A percentile compares a stretch with the other conserved stretches of the same genome.
These are phyloP conservation scores for Cryptosula pallasiana DNA, from an alignment of 2,888 invertebrate genomes.

Conservation along the genomic window DNA sequence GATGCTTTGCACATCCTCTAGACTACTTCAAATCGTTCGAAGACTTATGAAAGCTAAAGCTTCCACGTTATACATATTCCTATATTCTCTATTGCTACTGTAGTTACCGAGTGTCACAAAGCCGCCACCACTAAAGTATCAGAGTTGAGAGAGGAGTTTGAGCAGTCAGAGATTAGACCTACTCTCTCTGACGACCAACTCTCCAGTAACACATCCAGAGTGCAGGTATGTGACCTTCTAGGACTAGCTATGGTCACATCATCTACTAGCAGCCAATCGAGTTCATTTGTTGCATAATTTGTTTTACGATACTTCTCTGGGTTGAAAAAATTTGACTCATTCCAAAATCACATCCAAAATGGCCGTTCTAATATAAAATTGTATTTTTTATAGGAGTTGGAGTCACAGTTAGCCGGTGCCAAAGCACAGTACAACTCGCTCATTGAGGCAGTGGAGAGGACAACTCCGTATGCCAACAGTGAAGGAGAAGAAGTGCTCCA, in stretches of 20 bases:
- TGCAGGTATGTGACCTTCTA: slow-evolving; percentile 9
- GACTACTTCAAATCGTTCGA: too few relatives aligned
- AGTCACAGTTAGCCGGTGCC: neutral
- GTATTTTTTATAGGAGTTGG: slow-evolving; percentile 6
- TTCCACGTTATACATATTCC: too few relatives aligned
- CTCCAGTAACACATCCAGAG: neutral
- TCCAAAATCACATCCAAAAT: too few relatives aligned
- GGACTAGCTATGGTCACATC: too few relatives aligned
- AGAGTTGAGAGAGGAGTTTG: neutral
- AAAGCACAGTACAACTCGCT: slow-evolving; percentile 3
- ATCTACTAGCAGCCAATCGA: too few relatives aligned
- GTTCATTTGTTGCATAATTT: too few relatives aligned
- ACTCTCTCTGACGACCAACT: slow-evolving; percentile 9
- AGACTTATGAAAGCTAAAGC: too few relatives aligned
- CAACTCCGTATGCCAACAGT: slow-evolving; percentile 1
- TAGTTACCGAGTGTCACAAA: slow-evolving; percentile 10
- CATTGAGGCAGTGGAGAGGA: neutral
- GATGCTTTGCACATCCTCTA: too few relatives aligned
- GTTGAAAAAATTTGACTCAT: too few relatives aligned
- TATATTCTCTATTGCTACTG: too few relatives aligned
- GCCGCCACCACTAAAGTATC: neutral
- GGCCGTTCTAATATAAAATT: too few relatives aligned
- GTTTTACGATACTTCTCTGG: too few relatives aligned
- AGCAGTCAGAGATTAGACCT: slow-evolving; percentile 4
- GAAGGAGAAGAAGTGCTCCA: neutral